These are phyloP conservation scores for Colaptes auratus DNA, from an alignment of 2,113 vertebrate genomes.

Conservation along the genomic window DNA sequence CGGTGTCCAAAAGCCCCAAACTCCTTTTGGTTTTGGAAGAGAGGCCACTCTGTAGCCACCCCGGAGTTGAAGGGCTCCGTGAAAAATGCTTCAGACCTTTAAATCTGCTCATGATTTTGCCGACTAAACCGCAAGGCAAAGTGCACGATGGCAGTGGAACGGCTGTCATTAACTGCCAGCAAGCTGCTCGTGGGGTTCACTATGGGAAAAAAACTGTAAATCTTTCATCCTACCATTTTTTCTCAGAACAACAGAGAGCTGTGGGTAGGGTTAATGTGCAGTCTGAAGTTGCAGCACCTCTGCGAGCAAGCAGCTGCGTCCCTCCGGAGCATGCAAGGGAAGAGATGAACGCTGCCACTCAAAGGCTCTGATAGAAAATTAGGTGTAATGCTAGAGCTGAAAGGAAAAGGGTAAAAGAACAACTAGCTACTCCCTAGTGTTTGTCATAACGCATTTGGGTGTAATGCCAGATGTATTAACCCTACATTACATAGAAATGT, in stretches of 20 bases:
- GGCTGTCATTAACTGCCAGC: neutral
- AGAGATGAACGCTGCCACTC: conserved; percentile 7
- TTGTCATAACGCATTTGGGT: neutral
- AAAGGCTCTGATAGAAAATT: conserved; percentile 8
- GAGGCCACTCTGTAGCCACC: neutral
- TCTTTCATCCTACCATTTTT: neutral
- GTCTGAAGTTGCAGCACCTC: conserved; percentile 9
- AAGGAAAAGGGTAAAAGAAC: neutral
- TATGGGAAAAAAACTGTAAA: conserved; percentile 8
- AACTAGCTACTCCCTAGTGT: neutral
- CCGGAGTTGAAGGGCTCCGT: neutral
- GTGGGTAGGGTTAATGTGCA: neutral
- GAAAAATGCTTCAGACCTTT: neutral
- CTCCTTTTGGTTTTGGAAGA: neutral
- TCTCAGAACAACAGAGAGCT: neutral
- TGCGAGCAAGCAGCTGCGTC: neutral
- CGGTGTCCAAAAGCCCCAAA: neutral
- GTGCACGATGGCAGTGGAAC: rapidly evolving
- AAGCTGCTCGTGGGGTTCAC: neutral
- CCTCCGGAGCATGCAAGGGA: neutral
- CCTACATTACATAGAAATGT: neutral
- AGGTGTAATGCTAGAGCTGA: neutral
- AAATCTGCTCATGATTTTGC: neutral
- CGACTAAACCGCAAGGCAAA: neutral
- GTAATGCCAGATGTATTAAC: neutral